Evolutionary conservation across 2,888 invertebrate genomes (phyloP).

Genomic region (Phytoseiulus persimilis): DNA sequence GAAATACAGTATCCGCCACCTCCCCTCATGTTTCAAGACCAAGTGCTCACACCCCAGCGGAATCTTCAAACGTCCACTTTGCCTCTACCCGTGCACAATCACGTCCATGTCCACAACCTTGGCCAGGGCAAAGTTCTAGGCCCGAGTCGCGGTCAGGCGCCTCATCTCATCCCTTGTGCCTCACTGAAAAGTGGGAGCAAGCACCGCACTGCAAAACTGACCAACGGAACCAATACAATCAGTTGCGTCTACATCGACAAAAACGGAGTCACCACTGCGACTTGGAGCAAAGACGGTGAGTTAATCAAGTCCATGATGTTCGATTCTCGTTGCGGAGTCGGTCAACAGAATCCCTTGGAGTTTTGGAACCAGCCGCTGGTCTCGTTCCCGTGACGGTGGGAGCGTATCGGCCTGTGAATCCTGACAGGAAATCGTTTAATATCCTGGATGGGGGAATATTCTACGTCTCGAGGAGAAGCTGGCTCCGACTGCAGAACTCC

Average conservation of each 20-base stretch:
- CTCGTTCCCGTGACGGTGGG: no score
- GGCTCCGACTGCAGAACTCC: no score
- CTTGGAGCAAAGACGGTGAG: constrained; percentile 38
- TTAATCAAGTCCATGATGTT: neutral
- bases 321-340: neutral
- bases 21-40: constrained; percentile 31
- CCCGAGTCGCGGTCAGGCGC: neutral
- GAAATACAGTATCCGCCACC: constrained; percentile 16
- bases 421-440: no score
- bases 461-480: no score
- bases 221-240: constrained; percentile 16
- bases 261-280: constrained; percentile 29
- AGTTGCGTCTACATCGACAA: constrained; percentile 36
- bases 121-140: constrained; percentile 11
- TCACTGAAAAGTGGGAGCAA: constrained; percentile 27
- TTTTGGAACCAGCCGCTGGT: no score
- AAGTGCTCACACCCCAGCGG: constrained; percentile 8
- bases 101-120: neutral
- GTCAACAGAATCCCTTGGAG: neutral
- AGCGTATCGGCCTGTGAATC: no score
- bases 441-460: no score
- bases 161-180: constrained; percentile 13
- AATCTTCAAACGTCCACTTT: constrained; percentile 9
- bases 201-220: constrained; percentile 15
- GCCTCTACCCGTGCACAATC: constrained; percentile 8